A percentile compares a stretch with the other conserved stretches of the same genome.
These are phyloP conservation scores for Pterophyllum scalare DNA, from an alignment of 2,113 vertebrate species.

Conservation along the genomic window DNA sequence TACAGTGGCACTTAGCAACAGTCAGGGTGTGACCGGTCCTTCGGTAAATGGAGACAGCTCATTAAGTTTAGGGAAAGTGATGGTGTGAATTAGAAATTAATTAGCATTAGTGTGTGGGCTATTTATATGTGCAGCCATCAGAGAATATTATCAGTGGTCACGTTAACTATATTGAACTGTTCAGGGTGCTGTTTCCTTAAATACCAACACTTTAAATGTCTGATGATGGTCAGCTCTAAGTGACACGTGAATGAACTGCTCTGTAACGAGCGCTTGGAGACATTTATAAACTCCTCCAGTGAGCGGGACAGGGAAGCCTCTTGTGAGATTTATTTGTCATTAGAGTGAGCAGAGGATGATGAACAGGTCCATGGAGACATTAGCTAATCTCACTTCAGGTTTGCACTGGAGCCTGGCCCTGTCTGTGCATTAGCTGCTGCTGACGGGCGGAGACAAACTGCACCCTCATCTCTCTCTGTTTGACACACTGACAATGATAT, in stretches of 20 bases:
- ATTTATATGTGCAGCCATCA: constrained; percentile 20
- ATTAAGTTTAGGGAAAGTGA: constrained; percentile 35
- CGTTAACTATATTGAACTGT: background rate
- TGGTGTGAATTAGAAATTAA: constrained; percentile 33
- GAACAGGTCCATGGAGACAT: constrained; percentile 49
- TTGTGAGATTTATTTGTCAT: constrained; percentile 52
- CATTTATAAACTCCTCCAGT: constrained; percentile 37
- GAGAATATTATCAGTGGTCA: background rate
- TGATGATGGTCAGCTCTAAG: constrained; percentile 2
- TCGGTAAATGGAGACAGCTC: constrained; percentile 35
- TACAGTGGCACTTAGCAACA: constrained; percentile 31
- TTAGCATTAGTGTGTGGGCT: constrained; percentile 12
- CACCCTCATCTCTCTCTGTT: constrained; percentile 43
- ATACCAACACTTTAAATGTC: background rate
- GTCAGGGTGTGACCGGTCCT: constrained; percentile 22
- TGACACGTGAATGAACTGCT: background rate
- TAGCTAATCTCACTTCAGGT: constrained; percentile 53
- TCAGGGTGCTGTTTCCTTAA: background rate
- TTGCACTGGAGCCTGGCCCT: background rate
- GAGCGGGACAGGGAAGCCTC: constrained; percentile 26
- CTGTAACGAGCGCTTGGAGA: constrained; percentile 34
- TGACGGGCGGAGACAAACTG: constrained; percentile 14
- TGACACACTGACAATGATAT: constrained; percentile 49
- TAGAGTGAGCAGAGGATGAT: constrained; percentile 50
- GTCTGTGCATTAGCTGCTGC: constrained; percentile 1